Percentiles rank a stretch among this genome's conserved stretches.
Evolutionary conservation across 2,888 invertebrate genomes (phyloP).

Genomic region (Theretra japonica): DNA sequence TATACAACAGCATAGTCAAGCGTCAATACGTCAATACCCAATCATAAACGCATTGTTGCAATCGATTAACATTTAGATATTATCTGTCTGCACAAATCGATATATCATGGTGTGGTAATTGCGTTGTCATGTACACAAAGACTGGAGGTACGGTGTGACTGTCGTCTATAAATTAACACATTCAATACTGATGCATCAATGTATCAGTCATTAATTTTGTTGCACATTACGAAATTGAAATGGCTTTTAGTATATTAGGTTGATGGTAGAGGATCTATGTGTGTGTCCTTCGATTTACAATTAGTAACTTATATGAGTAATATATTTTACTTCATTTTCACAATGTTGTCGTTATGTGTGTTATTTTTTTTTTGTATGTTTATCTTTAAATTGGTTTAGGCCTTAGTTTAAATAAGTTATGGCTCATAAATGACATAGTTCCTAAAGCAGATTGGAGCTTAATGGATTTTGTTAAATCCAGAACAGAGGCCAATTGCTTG

Average conservation of each 20-base stretch:
- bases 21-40: slow-evolving; percentile 32
- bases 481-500: no score
- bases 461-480: no score
- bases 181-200: slow-evolving; percentile 43
- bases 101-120: slow-evolving; percentile 50
- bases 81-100: slow-evolving; percentile 27
- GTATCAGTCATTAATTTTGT: slow-evolving; percentile 37
- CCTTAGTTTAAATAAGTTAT: no score
- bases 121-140: slow-evolving; percentile 56
- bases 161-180: slow-evolving; percentile 49
- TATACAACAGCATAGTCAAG: neutral
- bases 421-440: no score
- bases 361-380: no score
- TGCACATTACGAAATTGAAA: neutral
- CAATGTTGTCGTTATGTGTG: no score
- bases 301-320: neutral
- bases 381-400: no score
- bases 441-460: no score
- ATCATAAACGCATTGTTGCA: slow-evolving; percentile 34
- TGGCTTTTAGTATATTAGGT: neutral
- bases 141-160: slow-evolving; percentile 36
- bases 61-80: slow-evolving; percentile 25
- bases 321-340: no score
- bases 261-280: no score
- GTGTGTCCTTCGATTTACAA: neutral